Evolutionary conservation across 64 coral and sea anemone species (phyloP).

Genomic region (Acropora tenuis): DNA sequence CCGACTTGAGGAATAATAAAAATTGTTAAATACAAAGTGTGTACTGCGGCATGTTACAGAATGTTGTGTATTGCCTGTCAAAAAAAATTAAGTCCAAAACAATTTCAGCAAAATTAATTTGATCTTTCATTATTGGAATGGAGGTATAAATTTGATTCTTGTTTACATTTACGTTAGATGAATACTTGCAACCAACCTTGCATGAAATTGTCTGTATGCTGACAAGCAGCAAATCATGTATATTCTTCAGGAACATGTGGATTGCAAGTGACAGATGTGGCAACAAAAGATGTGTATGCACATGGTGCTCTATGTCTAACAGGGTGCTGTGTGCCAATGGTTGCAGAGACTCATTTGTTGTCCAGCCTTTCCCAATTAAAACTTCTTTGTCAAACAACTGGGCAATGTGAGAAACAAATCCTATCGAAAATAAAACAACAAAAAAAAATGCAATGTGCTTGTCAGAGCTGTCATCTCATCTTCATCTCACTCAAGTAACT

Average conservation of each 20-base stretch:
- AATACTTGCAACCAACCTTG: slow-evolving; percentile 56
- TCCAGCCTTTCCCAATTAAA: slow-evolving; percentile 96
- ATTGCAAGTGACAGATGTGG: slow-evolving; percentile 95
- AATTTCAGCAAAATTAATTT: too few relatives aligned
- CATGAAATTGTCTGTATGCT: slow-evolving; percentile 99
- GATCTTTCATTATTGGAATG: too few relatives aligned
- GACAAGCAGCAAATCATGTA: slow-evolving; percentile 98
- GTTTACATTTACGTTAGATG: neutral
- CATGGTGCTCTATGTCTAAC: slow-evolving; percentile 95
- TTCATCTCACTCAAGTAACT: too few relatives aligned
- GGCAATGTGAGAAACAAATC: slow-evolving; percentile 99
- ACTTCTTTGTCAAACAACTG: slow-evolving; percentile 99
- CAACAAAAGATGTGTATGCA: slow-evolving; percentile 85
- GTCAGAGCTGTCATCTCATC: too few relatives aligned
- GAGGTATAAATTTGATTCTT: too few relatives aligned
- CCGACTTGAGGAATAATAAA: too few relatives aligned
- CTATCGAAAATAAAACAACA: slow-evolving; percentile 61
- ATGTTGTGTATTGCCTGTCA: too few relatives aligned
- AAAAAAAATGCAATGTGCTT: too few relatives aligned
- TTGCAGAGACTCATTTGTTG: slow-evolving; percentile 86
- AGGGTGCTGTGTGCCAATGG: slow-evolving; percentile 95
- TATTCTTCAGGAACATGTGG: slow-evolving; percentile 97
- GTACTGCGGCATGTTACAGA: too few relatives aligned
- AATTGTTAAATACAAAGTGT: too few relatives aligned
- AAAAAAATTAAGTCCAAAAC: too few relatives aligned